These are phyloP conservation scores for Perithous albicinctus DNA, from an alignment of 2,888 invertebrate genomes.

Conservation along the genomic window DNA sequence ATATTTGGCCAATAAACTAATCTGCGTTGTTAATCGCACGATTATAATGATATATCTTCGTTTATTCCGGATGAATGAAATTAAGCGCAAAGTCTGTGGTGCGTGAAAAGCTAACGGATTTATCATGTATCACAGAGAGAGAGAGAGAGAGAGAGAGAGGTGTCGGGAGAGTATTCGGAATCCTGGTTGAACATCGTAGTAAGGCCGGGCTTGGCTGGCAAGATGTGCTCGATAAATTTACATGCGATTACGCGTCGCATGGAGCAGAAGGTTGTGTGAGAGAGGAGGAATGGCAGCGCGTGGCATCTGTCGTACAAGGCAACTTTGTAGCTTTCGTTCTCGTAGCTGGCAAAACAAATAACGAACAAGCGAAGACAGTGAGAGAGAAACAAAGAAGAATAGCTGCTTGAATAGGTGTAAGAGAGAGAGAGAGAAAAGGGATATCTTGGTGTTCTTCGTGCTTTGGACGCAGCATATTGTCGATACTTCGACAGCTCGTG, in stretches of 20 bases:
- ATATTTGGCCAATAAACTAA: neutral
- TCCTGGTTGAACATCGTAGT: conserved; percentile 30
- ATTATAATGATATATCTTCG: neutral
- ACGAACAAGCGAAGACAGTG: conserved; percentile 16
- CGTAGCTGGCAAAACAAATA: conserved; percentile 33
- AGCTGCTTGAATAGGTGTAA: neutral
- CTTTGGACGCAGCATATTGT: conserved; percentile 52
- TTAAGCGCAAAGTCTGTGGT: neutral
- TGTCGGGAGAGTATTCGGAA: conserved; percentile 48
- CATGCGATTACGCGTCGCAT: conserved; percentile 51
- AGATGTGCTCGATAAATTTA: conserved; percentile 53
- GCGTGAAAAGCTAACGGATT: conserved; percentile 11
- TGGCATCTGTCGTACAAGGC: conserved; percentile 57
- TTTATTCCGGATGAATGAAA: conserved; percentile 3
- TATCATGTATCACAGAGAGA: too few species aligned
- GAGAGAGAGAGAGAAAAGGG: neutral
- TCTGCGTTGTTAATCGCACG: conserved; percentile 32
- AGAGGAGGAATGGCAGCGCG: conserved; percentile 18
- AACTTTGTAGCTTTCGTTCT: conserved; percentile 39
- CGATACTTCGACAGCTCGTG: conserved; percentile 51
- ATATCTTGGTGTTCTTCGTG: conserved; percentile 1
- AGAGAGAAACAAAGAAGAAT: neutral
- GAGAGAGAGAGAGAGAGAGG: conserved; percentile 10
- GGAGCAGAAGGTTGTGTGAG: conserved; percentile 19
- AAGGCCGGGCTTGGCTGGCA: conserved; percentile 13